A percentile compares a stretch with the other conserved stretches of the same genome.
Evolutionary conservation across 2,888 invertebrate species (phyloP).

Genomic region (Erebia aethiops): DNA sequence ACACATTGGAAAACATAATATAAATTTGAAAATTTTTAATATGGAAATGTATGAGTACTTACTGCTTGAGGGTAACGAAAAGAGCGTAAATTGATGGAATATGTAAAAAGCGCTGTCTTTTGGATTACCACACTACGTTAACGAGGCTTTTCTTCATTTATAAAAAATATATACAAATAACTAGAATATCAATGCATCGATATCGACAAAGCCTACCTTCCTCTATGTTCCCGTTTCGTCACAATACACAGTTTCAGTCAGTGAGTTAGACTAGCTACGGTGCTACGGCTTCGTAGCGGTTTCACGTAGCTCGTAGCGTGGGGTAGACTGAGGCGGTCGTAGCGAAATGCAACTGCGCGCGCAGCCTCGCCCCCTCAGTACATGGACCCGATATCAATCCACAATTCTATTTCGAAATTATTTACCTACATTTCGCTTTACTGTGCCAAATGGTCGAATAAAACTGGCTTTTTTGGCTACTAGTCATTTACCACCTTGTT

Average conservation of each 20-base stretch:
- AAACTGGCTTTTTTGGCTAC: background rate
- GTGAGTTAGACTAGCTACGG: slow-evolving; percentile 46
- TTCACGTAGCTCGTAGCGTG: slow-evolving; percentile 63
- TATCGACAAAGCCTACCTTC: slow-evolving; percentile 35
- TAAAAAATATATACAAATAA: background rate
- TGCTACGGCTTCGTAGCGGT: slow-evolving; percentile 72
- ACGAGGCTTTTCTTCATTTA: background rate
- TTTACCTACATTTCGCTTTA: slow-evolving; percentile 61
- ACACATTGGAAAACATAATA: background rate
- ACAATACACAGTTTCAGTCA: slow-evolving; percentile 42
- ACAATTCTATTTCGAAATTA: slow-evolving; percentile 66
- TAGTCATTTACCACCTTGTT: background rate
- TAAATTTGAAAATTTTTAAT: background rate
- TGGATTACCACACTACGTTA: background rate
- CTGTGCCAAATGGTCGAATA: slow-evolving; percentile 33
- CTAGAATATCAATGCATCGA: background rate
- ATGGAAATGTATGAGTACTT: background rate
- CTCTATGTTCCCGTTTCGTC: slow-evolving; percentile 40
- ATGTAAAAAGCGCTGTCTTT: background rate
- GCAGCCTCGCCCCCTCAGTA: slow-evolving; percentile 77
- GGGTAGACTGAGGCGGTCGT: slow-evolving; percentile 71
- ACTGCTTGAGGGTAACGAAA: background rate
- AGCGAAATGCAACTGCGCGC: slow-evolving; percentile 71
- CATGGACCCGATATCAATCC: slow-evolving; percentile 78
- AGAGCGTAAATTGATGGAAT: background rate